A percentile compares a stretch with the other conserved stretches of the same genome.
These are phyloP conservation scores for Rhinichthys osculus DNA, from an alignment of 2,797 vertebrate species.

Conservation along the genomic window DNA sequence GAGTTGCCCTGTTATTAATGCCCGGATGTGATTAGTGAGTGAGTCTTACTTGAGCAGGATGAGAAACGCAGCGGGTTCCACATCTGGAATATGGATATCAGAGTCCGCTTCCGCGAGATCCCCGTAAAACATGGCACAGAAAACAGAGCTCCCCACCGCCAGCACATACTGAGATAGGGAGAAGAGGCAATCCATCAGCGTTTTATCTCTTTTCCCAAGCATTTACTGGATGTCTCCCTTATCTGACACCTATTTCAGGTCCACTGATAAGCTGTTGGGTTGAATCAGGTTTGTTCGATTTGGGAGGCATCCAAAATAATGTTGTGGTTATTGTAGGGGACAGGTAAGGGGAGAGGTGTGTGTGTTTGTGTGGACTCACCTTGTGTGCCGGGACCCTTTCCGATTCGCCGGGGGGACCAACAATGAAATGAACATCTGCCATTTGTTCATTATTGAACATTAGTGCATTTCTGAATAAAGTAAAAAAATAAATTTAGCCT, in stretches of 20 bases:
- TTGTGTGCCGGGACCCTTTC: conserved; percentile 95
- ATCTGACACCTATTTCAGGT: conserved; percentile 4
- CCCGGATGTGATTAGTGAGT: conserved; percentile 56
- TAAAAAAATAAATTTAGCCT: conserved; percentile 41
- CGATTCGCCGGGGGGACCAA: conserved; percentile 86
- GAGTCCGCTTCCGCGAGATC: conserved; percentile 94
- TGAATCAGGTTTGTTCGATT: background rate
- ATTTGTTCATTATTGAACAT: conserved; percentile 99
- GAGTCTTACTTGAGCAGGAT: conserved; percentile 95
- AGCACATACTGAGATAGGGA: conserved; percentile 87
- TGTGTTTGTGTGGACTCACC: conserved; percentile 73
- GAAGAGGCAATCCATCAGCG: background rate
- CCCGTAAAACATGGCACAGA: conserved; percentile 99
- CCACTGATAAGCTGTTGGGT: background rate
- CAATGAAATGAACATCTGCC: conserved; percentile 98
- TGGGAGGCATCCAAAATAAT: background rate
- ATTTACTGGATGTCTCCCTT: background rate
- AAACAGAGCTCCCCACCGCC: conserved; percentile 98
- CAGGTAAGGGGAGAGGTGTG: background rate
- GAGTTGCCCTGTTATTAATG: conserved; percentile 45
- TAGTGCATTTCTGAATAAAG: conserved; percentile 87
- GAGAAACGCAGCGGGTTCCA: conserved; percentile 97
- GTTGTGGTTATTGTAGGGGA: background rate
- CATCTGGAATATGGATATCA: conserved; percentile 97
- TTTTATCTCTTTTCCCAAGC: background rate